Evolutionary conservation across 1,140 invertebrate species (phyloP).

Genomic region (Lepeophtheirus salmonis): DNA sequence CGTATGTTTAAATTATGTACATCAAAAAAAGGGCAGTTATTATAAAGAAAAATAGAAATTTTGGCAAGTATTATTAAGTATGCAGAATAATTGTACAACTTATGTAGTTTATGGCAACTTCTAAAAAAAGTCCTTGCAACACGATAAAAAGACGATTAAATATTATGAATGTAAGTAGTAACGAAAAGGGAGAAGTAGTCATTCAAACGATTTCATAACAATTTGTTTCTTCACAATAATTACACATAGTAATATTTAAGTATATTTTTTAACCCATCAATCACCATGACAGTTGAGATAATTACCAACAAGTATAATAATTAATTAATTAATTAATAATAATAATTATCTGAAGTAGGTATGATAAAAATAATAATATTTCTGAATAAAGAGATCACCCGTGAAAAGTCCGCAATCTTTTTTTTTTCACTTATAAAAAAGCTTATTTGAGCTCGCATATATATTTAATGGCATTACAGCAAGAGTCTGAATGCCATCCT

Average conservation of each 20-base stretch:
- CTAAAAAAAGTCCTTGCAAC: not conserved
- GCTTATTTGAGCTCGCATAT: conserved; percentile 2
- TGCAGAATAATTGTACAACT: not conserved
- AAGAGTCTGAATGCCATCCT: conserved; percentile 15
- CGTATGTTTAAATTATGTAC: too few relatives aligned
- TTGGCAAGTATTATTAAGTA: not conserved
- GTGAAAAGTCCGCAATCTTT: not conserved
- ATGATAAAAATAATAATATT: not conserved
- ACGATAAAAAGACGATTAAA: not conserved
- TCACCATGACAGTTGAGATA: not conserved
- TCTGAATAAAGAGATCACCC: not conserved
- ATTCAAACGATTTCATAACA: too few relatives aligned
- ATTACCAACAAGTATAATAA: too few relatives aligned
- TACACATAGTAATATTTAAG: too few relatives aligned
- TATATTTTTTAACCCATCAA: not conserved
- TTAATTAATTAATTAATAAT: too few relatives aligned
- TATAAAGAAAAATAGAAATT: too few relatives aligned
- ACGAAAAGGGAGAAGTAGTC: too few relatives aligned
- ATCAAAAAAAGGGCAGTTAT: too few relatives aligned
- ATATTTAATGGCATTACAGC: conserved; percentile 9
- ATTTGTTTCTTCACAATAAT: too few relatives aligned
- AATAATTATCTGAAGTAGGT: not conserved
- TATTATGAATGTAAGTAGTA: not conserved
- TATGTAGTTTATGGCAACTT: not conserved
- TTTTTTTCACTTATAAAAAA: not conserved